Evolutionary conservation across 2,797 vertebrate species (phyloP).

Genomic region (Rhynchonycteris naso): DNA sequence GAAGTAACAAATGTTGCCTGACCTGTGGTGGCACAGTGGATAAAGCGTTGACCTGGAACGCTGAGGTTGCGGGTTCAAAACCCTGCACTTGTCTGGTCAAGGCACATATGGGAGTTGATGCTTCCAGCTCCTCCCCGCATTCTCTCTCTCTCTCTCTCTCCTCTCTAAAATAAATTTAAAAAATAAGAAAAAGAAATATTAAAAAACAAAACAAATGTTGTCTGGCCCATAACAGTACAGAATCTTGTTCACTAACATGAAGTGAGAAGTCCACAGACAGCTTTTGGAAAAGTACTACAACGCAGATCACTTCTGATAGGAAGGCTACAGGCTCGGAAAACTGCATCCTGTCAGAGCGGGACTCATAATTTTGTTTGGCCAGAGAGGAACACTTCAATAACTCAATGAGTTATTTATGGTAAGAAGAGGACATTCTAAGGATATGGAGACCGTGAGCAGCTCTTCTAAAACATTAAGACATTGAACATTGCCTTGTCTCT

Average conservation of each 20-base stretch:
- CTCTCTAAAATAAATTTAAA: too few species aligned
- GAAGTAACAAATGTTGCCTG: background rate
- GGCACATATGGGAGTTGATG: too few species aligned
- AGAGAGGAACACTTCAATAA: background rate
- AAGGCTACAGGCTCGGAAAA: background rate
- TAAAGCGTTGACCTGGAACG: too few species aligned
- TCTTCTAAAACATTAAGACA: slow-evolving; percentile 47
- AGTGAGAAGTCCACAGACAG: background rate
- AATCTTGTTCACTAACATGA: background rate
- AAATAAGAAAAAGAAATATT: too few species aligned
- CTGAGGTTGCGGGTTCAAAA: too few species aligned
- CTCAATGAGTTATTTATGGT: background rate
- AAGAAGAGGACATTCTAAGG: slow-evolving; percentile 30
- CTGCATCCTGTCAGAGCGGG: background rate
- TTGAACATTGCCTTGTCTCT: background rate
- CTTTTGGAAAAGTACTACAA: background rate
- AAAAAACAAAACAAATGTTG: background rate
- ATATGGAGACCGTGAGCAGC: background rate
- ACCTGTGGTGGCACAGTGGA: too few species aligned
- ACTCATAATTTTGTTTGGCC: background rate
- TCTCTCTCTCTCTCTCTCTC: too few species aligned
- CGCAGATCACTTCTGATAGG: background rate
- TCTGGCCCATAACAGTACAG: background rate
- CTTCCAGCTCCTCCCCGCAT: too few species aligned
- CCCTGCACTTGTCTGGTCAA: too few species aligned